Percentiles rank a stretch among this genome's conserved stretches.
phyloP scores from a whole-genome alignment of 2,113 vertebrate genomes.

The Tiliqua scincoides region DNA sequence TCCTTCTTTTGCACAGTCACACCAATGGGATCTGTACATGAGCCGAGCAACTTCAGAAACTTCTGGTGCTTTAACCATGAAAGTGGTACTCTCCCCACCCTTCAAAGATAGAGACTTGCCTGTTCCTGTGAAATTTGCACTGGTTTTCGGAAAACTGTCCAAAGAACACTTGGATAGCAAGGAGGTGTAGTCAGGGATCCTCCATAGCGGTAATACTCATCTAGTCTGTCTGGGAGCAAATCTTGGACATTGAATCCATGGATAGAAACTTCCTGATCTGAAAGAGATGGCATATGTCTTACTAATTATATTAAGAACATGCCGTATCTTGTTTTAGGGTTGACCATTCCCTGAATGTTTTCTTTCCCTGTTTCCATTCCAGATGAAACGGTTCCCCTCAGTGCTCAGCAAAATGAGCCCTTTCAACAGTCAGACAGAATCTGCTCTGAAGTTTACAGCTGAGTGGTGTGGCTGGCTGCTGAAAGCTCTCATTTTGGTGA shows the following conservation, averaged over 20 bases:
- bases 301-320: neutral
- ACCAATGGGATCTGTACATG: too few species aligned
- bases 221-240: slow-evolving; percentile 83
- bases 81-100: too few species aligned
- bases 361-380: too few species aligned
- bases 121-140: slow-evolving; percentile 87
- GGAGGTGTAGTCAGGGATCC: slow-evolving; percentile 97
- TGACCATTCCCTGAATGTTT: neutral
- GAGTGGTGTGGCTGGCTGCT: neutral
- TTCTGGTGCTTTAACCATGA: too few species aligned
- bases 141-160: slow-evolving; percentile 89
- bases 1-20: too few species aligned
- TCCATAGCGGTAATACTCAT: slow-evolving; percentile 90
- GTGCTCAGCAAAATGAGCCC: neutral
- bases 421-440: neutral
- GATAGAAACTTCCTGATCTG: slow-evolving; percentile 83
- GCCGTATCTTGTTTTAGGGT: neutral
- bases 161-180: slow-evolving; percentile 91
- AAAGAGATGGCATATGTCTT: neutral
- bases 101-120: slow-evolving; percentile 80
- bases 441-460: neutral
- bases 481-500: neutral
- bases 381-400: too few species aligned
- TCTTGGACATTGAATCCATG: slow-evolving; percentile 85
- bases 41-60: too few species aligned